Evolutionary conservation across 2,888 invertebrate genomes (phyloP).

Genomic region (Agrochola circellaris): DNA sequence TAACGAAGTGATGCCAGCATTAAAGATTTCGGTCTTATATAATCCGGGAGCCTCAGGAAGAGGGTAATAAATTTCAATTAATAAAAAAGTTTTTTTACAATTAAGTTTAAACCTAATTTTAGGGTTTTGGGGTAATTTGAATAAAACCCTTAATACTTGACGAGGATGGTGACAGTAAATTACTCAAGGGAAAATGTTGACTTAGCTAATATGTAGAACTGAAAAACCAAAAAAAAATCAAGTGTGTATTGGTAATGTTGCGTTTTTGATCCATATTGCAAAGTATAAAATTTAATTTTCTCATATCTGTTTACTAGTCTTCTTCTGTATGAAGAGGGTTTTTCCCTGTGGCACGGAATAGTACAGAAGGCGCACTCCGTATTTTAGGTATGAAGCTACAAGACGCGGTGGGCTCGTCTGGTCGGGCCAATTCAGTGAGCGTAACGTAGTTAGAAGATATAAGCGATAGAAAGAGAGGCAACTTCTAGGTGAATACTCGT

Average conservation of each 20-base stretch:
- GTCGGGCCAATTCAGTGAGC: no score
- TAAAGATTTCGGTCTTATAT: background rate
- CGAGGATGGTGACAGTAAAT: conserved; percentile 33
- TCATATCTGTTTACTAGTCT: background rate
- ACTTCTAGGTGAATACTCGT: no score
- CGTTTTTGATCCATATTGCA: background rate
- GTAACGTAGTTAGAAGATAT: no score
- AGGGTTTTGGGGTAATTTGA: conserved; percentile 36
- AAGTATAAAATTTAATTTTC: background rate
- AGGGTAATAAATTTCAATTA: conserved; percentile 32
- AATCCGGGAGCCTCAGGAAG: conserved; percentile 7
- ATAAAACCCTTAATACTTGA: conserved; percentile 29
- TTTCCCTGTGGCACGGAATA: background rate
- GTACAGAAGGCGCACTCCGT: no score
- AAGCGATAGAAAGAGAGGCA: no score
- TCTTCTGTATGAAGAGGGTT: background rate
- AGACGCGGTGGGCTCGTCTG: no score
- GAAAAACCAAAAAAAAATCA: background rate
- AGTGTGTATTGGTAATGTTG: background rate
- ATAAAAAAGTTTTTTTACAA: conserved; percentile 45
- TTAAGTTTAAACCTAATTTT: conserved; percentile 34
- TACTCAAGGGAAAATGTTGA: background rate
- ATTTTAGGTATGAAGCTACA: no score
- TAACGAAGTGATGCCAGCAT: background rate
- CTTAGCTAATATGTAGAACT: background rate